Percentiles rank a stretch among this genome's conserved stretches.
Conservation (phyloP, 1,140 invertebrate species). For the Papilio dardanus region DNA sequence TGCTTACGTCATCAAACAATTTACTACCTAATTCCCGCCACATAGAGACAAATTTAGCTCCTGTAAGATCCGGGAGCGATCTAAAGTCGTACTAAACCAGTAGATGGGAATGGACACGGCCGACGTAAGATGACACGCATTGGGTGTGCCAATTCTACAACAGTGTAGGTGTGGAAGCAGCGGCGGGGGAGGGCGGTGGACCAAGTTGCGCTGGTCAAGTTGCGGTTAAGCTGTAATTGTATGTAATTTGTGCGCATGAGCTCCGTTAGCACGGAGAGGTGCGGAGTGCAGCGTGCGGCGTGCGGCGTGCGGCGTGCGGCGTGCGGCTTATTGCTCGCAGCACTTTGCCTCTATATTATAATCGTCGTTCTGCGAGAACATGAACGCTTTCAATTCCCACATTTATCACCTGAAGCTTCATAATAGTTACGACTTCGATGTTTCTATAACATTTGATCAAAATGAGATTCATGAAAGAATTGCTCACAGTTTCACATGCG, state of each 20-base stretch:
- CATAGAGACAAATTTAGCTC: conserved; percentile 54
- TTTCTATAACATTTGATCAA: neutral
- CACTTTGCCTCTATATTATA: neutral
- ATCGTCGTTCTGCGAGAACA: neutral
- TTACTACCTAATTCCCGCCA: conserved; percentile 51
- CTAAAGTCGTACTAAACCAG: conserved; percentile 63
- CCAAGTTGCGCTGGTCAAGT: conserved; percentile 46
- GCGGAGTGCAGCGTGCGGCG: neutral
- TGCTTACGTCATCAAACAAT: conserved; percentile 45
- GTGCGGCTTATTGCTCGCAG: neutral
- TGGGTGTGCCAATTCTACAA: conserved; percentile 18
- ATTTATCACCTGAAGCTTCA: neutral
- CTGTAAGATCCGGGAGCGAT: conserved; percentile 46
- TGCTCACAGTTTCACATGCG: neutral
- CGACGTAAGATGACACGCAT: conserved; percentile 50
- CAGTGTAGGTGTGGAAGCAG: neutral
- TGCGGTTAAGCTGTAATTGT: conserved; percentile 64
- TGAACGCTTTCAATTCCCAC: neutral
- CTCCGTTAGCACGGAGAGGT: conserved; percentile 48
- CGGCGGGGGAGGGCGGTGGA: conserved; percentile 33
- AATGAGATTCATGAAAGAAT: neutral
- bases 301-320: neutral
- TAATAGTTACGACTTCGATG: neutral
- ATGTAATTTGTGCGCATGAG: conserved; percentile 69
- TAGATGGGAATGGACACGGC: conserved; percentile 59